Conservation (phyloP, 2,113 vertebrate genomes). For the Ctenomys sociabilis region DNA sequence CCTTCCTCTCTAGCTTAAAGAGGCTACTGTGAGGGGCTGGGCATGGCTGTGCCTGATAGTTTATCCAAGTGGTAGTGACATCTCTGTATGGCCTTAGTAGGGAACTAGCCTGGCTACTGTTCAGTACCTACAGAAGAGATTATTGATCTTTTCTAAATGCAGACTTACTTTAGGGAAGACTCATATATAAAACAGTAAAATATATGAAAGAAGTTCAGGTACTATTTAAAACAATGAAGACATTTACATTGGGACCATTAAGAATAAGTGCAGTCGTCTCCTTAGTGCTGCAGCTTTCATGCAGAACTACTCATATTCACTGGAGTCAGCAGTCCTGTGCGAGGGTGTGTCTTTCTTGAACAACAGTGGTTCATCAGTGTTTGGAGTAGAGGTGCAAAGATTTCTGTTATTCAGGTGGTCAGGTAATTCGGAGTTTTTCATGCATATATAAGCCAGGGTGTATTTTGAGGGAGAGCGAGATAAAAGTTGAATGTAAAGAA, state of each 20-base stretch:
- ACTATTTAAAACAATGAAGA: conserved; percentile 6
- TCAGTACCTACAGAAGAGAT: not conserved
- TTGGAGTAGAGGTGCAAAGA: not conserved
- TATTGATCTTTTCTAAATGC: not conserved
- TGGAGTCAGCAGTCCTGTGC: not conserved
- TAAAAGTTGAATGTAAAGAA: not conserved
- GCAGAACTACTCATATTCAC: not conserved
- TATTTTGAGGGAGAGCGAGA: not conserved
- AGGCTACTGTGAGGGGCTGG: not conserved
- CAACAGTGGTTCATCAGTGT: not conserved
- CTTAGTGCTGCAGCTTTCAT: not conserved
- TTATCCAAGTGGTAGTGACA: not conserved
- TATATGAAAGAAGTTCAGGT: not conserved
- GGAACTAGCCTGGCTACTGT: not conserved
- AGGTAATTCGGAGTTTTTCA: not conserved
- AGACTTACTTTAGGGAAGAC: not conserved
- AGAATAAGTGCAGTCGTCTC: not conserved
- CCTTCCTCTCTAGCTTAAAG: not conserved
- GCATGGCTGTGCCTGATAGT: too few species aligned
- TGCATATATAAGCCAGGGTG: not conserved
- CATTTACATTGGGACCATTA: not conserved
- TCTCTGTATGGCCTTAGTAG: not conserved
- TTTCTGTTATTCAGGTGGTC: not conserved
- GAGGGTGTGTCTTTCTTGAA: not conserved
- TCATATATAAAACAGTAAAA: not conserved